phyloP scores from a whole-genome alignment of 2,113 vertebrate genomes.

The Paedocypris sp. region DNA sequence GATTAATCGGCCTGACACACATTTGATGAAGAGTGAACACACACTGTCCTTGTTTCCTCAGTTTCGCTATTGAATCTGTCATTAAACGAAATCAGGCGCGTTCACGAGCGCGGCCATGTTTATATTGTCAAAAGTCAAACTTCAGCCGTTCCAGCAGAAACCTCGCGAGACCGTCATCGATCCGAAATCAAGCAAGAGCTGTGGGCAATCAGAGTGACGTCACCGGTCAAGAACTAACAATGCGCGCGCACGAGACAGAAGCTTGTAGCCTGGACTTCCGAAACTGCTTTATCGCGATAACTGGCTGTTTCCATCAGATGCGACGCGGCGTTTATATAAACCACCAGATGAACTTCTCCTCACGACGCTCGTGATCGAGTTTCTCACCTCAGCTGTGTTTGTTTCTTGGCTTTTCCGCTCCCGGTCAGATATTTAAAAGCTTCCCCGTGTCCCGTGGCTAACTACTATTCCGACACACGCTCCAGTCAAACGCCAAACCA shows the following conservation, averaged over 20 bases:
- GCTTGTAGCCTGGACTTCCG: constrained; percentile 11
- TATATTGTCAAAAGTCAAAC: constrained; percentile 38
- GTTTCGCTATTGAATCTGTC: too few relatives aligned
- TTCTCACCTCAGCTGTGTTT: constrained; percentile 43
- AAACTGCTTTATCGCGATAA: constrained; percentile 8
- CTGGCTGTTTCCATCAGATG: neutral
- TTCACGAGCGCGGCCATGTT: constrained; percentile 61
- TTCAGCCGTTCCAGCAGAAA: neutral
- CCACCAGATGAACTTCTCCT: neutral
- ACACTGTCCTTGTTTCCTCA: neutral
- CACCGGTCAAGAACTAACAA: too few relatives aligned
- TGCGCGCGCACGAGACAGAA: neutral
- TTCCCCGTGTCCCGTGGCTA: constrained; percentile 54
- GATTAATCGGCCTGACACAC: neutral
- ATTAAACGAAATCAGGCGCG: too few relatives aligned
- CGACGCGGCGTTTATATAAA: constrained; percentile 5
- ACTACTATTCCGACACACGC: constrained; percentile 43
- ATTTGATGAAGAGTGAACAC: neutral
- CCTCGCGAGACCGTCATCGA: neutral
- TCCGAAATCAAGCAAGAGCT: too few relatives aligned
- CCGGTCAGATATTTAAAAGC: constrained; percentile 48
- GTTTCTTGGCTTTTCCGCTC: constrained; percentile 35
- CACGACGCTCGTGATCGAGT: neutral
- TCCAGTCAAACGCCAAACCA: constrained; percentile 50
- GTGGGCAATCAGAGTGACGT: too few relatives aligned